Percentiles rank a stretch among this genome's conserved stretches.
Evolutionary conservation across 2,113 vertebrate genomes (phyloP).

Genomic region (human): DNA sequence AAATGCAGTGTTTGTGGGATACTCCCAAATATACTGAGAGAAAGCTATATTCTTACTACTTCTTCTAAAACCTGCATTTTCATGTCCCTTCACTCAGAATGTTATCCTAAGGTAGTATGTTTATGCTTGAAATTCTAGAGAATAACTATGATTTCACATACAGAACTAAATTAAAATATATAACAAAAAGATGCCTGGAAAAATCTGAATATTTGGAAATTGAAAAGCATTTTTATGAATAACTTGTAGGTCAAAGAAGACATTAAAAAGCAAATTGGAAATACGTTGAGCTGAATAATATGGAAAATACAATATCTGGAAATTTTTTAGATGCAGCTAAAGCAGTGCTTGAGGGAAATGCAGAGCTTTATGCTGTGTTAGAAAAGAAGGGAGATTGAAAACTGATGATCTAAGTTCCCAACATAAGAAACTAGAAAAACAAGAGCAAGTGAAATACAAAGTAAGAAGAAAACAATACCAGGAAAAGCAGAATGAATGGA

Average conservation of each 20-base stretch:
- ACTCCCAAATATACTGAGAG: not conserved
- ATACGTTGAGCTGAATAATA: not conserved
- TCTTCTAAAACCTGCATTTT: not conserved
- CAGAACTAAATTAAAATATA: not conserved
- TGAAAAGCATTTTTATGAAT: not conserved
- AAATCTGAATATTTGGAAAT: not conserved
- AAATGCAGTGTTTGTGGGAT: not conserved
- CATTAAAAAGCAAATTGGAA: not conserved
- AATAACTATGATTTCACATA: not conserved
- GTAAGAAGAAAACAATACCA: not conserved
- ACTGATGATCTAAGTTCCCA: not conserved
- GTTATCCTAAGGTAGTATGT: not conserved
- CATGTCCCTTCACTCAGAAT: not conserved
- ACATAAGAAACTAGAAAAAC: not conserved
- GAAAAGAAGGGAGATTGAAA: not conserved
- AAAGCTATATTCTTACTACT: not conserved
- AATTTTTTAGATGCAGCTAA: not conserved
- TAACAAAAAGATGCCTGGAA: not conserved
- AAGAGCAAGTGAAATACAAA: not conserved
- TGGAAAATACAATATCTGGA: not conserved
- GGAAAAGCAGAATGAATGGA: not conserved
- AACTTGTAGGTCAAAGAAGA: not conserved
- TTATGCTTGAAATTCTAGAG: not conserved
- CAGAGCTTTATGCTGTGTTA: not conserved
- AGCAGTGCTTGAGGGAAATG: not conserved